Base-by-base conservation (phyloP, 2,113 vertebrate genomes). In the Pterophyllum scalare region DNA sequence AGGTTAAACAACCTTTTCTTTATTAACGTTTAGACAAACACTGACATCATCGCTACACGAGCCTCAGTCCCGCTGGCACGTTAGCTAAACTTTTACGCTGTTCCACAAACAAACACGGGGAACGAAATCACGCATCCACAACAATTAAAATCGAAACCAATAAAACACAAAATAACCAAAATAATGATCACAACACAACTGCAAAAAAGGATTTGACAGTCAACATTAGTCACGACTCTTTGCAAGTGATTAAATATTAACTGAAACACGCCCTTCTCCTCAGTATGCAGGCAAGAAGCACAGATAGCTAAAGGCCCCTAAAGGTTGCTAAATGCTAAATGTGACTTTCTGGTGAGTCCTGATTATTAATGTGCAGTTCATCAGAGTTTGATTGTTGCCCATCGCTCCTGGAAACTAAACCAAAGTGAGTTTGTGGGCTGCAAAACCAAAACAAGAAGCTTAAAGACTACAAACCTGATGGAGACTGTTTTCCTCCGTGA, bases 121-220 rank as follows among this genome's bases (percentile, higher is more conserved):
- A 38, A 43, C 38, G 10, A 17, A 4, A 43, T 65, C 38, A 38
- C 62, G 15, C n/a, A 43, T 6, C 33, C 33, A 2, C 6, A 33
- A 24, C n/a, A 43, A 65, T 65, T 15, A 24, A 65, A 35, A 43
- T 43, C 35, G 5, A 65, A 24, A 33, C 24, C 7, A 65, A 65
- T 26, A 67, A 26, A 46, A 26, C 22, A 67, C 0, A 1, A 26
- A 19, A 31, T 10, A 60, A 60, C 6, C 26, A 35, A 11, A 17
- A 65, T 65, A 65, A 65, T 65, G 22, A 24, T 43, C 62, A 65
- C 35, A 65, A 10, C 62, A 65, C 62, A 67, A 46, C 14, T 26
- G 10, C 22, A 43, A 46, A 26, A 26, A 26, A 46, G 62, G 22
- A 67, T 67, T 46, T 67, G 38, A 46, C 5, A 26, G 62, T 67